phyloP scores from a whole-genome alignment of 2,888 invertebrate species.

The Leucania comma region DNA sequence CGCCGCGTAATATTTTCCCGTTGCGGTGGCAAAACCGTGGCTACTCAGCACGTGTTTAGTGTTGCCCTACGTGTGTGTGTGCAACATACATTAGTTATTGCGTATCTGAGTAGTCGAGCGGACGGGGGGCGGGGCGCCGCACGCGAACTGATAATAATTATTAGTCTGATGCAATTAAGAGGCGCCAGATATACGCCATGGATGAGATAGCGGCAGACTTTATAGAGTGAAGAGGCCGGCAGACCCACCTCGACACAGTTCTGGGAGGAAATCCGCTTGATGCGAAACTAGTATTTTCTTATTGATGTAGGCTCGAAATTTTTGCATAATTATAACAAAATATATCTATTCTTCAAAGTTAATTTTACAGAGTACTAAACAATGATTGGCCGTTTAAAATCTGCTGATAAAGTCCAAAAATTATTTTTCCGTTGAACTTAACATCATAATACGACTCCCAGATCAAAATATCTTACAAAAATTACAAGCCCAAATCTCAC shows the following conservation, averaged over 20 bases:
- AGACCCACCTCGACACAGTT: conserved; percentile 69
- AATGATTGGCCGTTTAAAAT: conserved; percentile 2
- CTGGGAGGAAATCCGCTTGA: conserved; percentile 60
- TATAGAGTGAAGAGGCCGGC: conserved; percentile 64
- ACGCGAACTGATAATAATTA: conserved; percentile 89
- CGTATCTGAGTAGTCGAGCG: conserved; percentile 76
- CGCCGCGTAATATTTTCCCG: conserved; percentile 54
- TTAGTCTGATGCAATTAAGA: conserved; percentile 88
- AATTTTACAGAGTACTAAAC: neutral
- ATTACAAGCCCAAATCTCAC: neutral
- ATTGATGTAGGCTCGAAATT: conserved; percentile 13
- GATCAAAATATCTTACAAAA: neutral
- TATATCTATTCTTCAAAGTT: neutral
- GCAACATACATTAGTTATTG: conserved; percentile 68
- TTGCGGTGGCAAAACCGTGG: conserved; percentile 67
- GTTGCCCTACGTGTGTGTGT: conserved; percentile 45
- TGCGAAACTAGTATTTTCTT: conserved; percentile 57
- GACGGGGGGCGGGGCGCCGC: conserved; percentile 77
- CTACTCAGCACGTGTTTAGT: conserved; percentile 75
- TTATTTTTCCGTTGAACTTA: neutral
- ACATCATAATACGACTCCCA: neutral
- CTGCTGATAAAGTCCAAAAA: neutral
- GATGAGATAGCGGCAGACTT: conserved; percentile 79
- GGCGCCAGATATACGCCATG: conserved; percentile 88
- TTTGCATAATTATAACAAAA: conserved; percentile 16